A percentile compares a stretch with the other conserved stretches of the same genome.
Conservation (phyloP, 2,888 invertebrate genomes). For the Agonum fuliginosum region DNA sequence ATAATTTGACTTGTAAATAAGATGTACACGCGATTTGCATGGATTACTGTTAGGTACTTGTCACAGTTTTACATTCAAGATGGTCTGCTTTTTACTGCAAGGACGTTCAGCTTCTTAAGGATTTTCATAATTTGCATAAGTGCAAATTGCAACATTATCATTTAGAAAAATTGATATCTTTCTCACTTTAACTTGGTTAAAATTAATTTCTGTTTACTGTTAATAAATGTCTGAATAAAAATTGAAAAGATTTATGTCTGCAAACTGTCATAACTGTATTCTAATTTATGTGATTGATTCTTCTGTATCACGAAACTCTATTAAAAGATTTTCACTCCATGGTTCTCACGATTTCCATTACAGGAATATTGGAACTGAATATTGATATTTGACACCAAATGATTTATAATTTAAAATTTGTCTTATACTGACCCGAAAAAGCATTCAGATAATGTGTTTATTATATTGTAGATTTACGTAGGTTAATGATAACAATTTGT, state of each 20-base stretch:
- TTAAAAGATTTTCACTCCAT: not conserved
- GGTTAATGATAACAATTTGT: no score
- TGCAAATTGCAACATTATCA: not conserved
- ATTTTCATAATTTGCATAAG: not conserved
- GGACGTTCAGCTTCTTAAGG: not conserved
- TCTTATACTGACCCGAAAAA: no score
- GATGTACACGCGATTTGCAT: slow-evolving; percentile 12
- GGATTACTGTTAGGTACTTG: slow-evolving; percentile 38
- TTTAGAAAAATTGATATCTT: not conserved
- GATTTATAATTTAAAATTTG: no score
- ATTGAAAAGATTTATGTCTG: no score
- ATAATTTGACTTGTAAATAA: slow-evolving; percentile 28
- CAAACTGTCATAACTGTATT: no score
- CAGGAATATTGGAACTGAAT: not conserved
- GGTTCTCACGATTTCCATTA: not conserved
- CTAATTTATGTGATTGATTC: not conserved
- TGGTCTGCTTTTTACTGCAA: not conserved
- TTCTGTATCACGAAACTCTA: not conserved
- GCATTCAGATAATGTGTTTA: no score
- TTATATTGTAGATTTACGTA: no score
- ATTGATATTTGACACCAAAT: not conserved
- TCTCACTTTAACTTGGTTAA: no score
- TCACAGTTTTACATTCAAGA: slow-evolving; percentile 3
- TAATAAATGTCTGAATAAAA: no score
- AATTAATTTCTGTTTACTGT: no score